These are phyloP conservation scores for Frieseomelitta varia DNA, from an alignment of 1,140 invertebrate species.

Conservation along the genomic window DNA sequence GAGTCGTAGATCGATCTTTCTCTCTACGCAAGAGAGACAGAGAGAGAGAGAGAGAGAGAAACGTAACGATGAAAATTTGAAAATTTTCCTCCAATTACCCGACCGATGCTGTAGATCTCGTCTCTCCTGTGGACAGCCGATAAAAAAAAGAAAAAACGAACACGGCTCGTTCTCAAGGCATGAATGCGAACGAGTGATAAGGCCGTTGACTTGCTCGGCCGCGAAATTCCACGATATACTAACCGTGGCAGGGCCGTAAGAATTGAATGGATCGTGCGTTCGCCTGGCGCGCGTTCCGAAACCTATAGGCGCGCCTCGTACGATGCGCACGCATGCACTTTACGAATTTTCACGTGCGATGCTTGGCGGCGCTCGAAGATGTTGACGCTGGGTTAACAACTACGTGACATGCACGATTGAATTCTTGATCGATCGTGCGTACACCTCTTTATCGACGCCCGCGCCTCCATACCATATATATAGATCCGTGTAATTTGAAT, in stretches of 20 bases:
- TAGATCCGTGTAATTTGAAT: neutral
- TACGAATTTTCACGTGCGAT: slow-evolving; percentile 20
- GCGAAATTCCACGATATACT: slow-evolving; percentile 68
- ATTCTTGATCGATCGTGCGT: neutral
- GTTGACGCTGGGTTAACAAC: neutral
- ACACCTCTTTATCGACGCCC: neutral
- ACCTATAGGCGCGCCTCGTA: neutral
- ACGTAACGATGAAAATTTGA: neutral
- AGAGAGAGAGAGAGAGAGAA: neutral
- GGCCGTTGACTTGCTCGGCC: slow-evolving; percentile 73
- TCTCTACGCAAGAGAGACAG: neutral
- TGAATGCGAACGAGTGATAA: slow-evolving; percentile 61
- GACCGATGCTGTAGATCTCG: no score
- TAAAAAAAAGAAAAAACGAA: neutral
- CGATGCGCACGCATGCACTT: neutral
- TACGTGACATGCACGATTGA: neutral
- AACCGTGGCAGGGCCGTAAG: slow-evolving; percentile 37
- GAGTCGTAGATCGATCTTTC: slow-evolving; percentile 21
- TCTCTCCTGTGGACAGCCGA: neutral
- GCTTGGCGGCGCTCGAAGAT: neutral
- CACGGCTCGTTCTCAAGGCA: slow-evolving; percentile 15
- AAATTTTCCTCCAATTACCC: neutral
- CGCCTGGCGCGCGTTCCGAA: neutral
- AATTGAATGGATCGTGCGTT: slow-evolving; percentile 12
- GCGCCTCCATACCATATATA: no score